A percentile compares a stretch with the other conserved stretches of the same genome.
Evolutionary conservation across 2,888 invertebrate genomes (phyloP).

Genomic region (Drosophila mimica): DNA sequence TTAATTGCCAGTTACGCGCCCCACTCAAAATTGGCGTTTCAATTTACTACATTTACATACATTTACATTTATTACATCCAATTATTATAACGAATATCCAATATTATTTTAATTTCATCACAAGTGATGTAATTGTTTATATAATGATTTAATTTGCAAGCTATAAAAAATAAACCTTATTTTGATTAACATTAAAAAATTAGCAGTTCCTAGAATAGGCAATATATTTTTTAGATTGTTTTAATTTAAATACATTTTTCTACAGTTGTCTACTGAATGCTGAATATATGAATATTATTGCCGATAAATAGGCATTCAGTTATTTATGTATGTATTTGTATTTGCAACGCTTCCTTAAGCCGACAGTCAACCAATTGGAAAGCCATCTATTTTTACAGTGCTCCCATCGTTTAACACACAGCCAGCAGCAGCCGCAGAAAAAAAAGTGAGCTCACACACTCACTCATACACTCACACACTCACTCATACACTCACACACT

Average conservation of each 20-base stretch:
- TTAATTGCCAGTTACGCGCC: background rate
- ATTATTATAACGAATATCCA: background rate
- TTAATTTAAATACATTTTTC: background rate
- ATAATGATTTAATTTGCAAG: background rate
- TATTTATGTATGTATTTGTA: slow-evolving; percentile 10
- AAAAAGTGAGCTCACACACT: slow-evolving; percentile 11
- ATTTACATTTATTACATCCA: background rate
- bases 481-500: slow-evolving; percentile 18
- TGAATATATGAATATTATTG: background rate
- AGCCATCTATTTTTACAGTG: slow-evolving; percentile 20
- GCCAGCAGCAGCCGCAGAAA: background rate
- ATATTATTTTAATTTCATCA: background rate
- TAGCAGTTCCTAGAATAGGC: no score
- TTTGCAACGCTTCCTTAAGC: slow-evolving; percentile 1
- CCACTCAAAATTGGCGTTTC: background rate
- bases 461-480: slow-evolving; percentile 14
- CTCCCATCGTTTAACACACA: slow-evolving; percentile 32
- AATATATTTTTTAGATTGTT: background rate
- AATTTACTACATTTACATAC: background rate
- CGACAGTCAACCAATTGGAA: slow-evolving; percentile 9
- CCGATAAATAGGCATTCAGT: slow-evolving; percentile 3
- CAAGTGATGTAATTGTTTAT: background rate
- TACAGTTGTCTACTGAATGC: background rate
- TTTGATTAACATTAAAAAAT: background rate
- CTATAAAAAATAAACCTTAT: background rate